A percentile compares a stretch with the other conserved stretches of the same genome.
Conservation (phyloP, 2,113 vertebrate species). For the Eurypyga helias region DNA sequence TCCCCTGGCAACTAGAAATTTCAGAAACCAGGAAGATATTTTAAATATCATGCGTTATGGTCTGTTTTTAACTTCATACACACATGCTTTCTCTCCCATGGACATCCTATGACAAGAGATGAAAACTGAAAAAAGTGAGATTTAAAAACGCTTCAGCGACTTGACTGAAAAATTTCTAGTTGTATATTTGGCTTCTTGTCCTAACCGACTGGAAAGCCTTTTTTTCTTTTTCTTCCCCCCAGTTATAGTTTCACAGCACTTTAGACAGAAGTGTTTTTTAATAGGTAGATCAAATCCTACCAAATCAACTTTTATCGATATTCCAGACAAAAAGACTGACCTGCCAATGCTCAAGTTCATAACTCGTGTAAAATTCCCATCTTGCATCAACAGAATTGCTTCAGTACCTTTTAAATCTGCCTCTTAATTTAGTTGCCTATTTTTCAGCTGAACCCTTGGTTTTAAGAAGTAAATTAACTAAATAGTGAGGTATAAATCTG, state of each 20-base stretch:
- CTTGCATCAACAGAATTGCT: slow-evolving; percentile 20
- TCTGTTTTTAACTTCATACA: slow-evolving; percentile 64
- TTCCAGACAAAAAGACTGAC: slow-evolving; percentile 2
- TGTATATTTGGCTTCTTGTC: slow-evolving; percentile 14
- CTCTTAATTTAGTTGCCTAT: slow-evolving; percentile 46
- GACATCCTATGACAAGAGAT: slow-evolving; percentile 47
- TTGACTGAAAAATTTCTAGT: slow-evolving; percentile 39
- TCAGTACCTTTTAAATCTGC: slow-evolving; percentile 59
- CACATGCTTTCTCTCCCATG: slow-evolving; percentile 36
- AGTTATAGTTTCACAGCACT: neutral
- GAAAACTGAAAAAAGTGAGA: slow-evolving; percentile 29
- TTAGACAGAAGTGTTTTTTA: neutral
- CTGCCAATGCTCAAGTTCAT: neutral
- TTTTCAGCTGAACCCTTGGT: slow-evolving; percentile 40
- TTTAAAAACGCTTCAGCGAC: slow-evolving; percentile 43
- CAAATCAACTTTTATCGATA: slow-evolving; percentile 22
- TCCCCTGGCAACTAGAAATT: slow-evolving; percentile 63
- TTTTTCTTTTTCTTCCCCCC: neutral
- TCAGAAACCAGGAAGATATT: slow-evolving; percentile 72
- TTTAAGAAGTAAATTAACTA: slow-evolving; percentile 69
- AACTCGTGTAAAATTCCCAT: slow-evolving; percentile 13
- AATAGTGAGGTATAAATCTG: slow-evolving; percentile 60
- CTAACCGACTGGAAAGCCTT: neutral
- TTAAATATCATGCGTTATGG: slow-evolving; percentile 64
- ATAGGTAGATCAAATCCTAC: slow-evolving; percentile 33